Evolutionary conservation across 2,797 vertebrate genomes (phyloP).

Genomic region (Cyclura pinguis): DNA sequence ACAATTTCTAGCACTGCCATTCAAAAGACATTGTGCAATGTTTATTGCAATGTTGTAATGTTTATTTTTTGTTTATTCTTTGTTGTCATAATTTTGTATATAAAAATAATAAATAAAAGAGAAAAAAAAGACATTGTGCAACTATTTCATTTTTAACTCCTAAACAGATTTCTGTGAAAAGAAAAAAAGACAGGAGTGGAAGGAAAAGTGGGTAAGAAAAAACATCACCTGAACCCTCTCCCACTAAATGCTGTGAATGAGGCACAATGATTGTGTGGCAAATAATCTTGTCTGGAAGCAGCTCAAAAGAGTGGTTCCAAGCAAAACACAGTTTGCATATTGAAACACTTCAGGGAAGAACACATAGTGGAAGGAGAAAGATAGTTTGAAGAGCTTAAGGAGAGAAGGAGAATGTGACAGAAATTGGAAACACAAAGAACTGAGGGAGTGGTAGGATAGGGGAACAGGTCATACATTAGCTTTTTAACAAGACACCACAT

Average conservation of each 20-base stretch:
- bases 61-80: too few relatives aligned
- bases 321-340: background rate
- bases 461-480: background rate
- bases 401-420: background rate
- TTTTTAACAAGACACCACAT: background rate
- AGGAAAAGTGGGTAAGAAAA: too few relatives aligned
- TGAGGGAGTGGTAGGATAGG: background rate
- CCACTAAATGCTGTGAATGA: background rate
- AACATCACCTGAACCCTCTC: background rate
- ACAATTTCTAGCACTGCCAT: too few relatives aligned
- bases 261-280: background rate
- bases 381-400: background rate
- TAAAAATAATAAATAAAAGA: too few relatives aligned
- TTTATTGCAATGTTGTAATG: too few relatives aligned
- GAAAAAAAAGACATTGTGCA: too few relatives aligned
- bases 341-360: background rate
- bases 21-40: too few relatives aligned
- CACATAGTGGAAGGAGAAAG: background rate
- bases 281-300: background rate
- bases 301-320: background rate
- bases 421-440: background rate
- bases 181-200: too few relatives aligned
- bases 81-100: too few relatives aligned
- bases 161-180: too few relatives aligned
- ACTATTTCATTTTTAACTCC: too few relatives aligned